These are phyloP conservation scores for Heliconius erato DNA, from an alignment of 2,888 invertebrate species.

Conservation along the genomic window DNA sequence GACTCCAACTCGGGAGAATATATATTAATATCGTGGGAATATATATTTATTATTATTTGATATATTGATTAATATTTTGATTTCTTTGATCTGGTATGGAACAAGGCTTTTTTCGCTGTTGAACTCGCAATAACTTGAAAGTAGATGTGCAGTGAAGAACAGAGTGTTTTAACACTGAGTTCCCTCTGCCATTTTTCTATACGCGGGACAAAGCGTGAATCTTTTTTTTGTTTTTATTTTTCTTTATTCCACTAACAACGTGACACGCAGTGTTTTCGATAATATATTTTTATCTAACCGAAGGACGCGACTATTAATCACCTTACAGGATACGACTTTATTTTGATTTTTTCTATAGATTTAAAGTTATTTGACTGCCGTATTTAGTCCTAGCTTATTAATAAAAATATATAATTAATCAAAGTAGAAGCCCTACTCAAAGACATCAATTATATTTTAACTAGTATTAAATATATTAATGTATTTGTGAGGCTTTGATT, in stretches of 20 bases:
- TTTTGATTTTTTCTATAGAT: not conserved
- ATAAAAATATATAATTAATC: not conserved
- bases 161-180: not conserved
- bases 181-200: not conserved
- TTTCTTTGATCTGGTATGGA: too few species aligned
- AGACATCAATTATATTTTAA: not conserved
- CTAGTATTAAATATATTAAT: not conserved
- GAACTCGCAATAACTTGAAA: not conserved
- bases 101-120: too few species aligned
- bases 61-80: too few species aligned
- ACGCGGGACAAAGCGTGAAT: not conserved
- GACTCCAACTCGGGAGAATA: too few species aligned
- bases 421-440: not conserved
- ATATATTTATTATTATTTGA: too few species aligned
- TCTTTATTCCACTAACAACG: not conserved
- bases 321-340: constrained; percentile 18
- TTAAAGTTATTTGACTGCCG: constrained; percentile 8
- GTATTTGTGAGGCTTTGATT: not conserved
- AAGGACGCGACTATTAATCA: constrained; percentile 28
- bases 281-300: constrained; percentile 23
- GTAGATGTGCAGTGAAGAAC: not conserved
- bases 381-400: not conserved
- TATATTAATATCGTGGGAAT: too few species aligned
- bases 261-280: constrained; percentile 2
- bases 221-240: not conserved